phyloP scores from a whole-genome alignment of 1,140 invertebrate species.

The Antheraea pernyi region DNA sequence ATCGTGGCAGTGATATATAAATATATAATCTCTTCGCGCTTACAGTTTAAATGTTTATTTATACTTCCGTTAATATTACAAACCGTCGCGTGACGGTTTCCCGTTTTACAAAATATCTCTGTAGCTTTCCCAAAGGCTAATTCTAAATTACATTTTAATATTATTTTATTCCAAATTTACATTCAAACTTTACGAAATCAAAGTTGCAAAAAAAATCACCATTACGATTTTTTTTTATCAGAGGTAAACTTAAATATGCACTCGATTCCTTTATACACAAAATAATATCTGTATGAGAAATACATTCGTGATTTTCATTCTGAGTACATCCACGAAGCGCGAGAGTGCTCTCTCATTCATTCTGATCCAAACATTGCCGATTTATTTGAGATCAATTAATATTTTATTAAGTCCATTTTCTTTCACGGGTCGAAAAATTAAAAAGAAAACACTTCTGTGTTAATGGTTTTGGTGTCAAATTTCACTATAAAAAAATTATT shows the following conservation, averaged over 20 bases:
- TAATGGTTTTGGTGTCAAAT: constrained; percentile 73
- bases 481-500: constrained; percentile 67
- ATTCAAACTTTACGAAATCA: constrained; percentile 15
- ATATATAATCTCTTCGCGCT: constrained; percentile 56
- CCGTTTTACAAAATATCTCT: constrained; percentile 66
- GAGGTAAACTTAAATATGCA: no score
- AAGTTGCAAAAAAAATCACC: not conserved
- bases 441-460: constrained; percentile 50
- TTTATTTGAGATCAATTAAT: constrained; percentile 63
- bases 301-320: constrained; percentile 11
- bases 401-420: constrained; percentile 50
- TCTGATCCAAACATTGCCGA: constrained; percentile 37
- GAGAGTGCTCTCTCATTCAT: constrained; percentile 17
- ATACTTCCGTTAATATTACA: constrained; percentile 53
- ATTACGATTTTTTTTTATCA: no score
- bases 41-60: constrained; percentile 33
- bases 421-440: constrained; percentile 39
- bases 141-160: constrained; percentile 28
- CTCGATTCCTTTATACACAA: no score
- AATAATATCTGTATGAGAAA: not conserved
- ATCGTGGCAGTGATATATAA: constrained; percentile 72
- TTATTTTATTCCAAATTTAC: constrained; percentile 33
- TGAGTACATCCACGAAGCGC: not conserved
- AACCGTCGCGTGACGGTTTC: constrained; percentile 30
- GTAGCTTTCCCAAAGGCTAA: constrained; percentile 51